These are phyloP conservation scores for Channa maculata DNA, from an alignment of 2,113 vertebrate genomes.

Conservation along the genomic window DNA sequence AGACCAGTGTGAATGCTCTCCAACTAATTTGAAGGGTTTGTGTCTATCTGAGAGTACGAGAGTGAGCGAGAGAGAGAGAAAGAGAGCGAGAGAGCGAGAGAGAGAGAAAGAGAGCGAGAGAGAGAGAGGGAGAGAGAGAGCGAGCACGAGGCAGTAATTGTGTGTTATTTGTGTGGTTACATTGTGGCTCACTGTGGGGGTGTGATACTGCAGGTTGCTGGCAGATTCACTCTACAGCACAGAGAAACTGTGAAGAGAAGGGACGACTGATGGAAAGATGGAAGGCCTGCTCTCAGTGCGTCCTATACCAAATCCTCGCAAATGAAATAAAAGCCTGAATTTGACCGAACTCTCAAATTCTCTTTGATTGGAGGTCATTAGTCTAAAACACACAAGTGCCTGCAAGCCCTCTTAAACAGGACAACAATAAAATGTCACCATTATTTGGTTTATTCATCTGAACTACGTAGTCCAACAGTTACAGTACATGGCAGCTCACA, in stretches of 20 bases:
- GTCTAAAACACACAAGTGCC: neutral
- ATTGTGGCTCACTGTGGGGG: constrained; percentile 79
- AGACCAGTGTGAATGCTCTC: constrained; percentile 56
- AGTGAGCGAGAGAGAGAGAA: constrained; percentile 29
- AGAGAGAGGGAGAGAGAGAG: constrained; percentile 32
- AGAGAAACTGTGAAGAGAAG: constrained; percentile 39
- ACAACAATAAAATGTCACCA: neutral
- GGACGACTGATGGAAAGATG: constrained; percentile 26
- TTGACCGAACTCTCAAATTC: constrained; percentile 5
- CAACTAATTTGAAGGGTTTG: constrained; percentile 62
- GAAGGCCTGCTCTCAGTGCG: constrained; percentile 17
- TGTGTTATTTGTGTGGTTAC: constrained; percentile 64
- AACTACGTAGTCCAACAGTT: constrained; percentile 24
- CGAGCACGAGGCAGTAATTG: constrained; percentile 37
- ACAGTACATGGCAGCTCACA: constrained; percentile 11
- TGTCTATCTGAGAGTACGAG: constrained; percentile 52
- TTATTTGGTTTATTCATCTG: constrained; percentile 7
- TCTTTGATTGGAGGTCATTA: constrained; percentile 4
- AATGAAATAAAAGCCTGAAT: neutral
- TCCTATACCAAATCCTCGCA: neutral
- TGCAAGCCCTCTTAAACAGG: neutral
- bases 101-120: constrained; percentile 27
- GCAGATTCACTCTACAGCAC: constrained; percentile 52
- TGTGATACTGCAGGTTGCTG: constrained; percentile 76
- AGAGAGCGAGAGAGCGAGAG: constrained; percentile 28